Percentiles rank a stretch among this genome's conserved stretches.
Conservation (phyloP, 1,140 invertebrate species). For the Brachionus plicatilis region DNA sequence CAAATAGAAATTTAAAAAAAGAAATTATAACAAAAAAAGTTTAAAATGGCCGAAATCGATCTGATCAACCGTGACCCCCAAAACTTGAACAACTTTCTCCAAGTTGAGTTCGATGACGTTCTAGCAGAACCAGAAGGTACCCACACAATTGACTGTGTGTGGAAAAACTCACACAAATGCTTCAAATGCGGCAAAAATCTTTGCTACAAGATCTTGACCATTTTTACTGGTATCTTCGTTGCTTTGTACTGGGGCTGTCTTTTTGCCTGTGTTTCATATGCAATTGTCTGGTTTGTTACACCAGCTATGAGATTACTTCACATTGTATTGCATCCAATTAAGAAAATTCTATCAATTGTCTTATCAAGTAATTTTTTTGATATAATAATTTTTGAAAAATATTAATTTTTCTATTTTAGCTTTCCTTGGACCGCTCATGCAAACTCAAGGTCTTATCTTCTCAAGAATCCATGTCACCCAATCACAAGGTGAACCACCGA, state of each 20-base stretch:
- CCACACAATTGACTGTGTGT: slow-evolving; percentile 68
- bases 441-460: neutral
- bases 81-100: slow-evolving; percentile 50
- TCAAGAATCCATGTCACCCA: slow-evolving; percentile 12
- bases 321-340: slow-evolving; percentile 44
- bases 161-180: slow-evolving; percentile 66
- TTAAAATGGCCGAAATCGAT: slow-evolving; percentile 30
- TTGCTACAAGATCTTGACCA: slow-evolving; percentile 67
- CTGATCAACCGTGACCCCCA: slow-evolving; percentile 41
- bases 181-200: slow-evolving; percentile 65
- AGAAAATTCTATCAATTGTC: slow-evolving; percentile 44
- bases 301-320: slow-evolving; percentile 49
- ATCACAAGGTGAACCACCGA: slow-evolving; percentile 26
- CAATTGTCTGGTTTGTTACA: slow-evolving; percentile 54
- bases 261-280: slow-evolving; percentile 69
- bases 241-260: slow-evolving; percentile 66
- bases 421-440: neutral
- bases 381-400: neutral
- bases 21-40: neutral
- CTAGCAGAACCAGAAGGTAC: slow-evolving; percentile 71
- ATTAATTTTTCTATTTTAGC: neutral
- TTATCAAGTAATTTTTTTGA: slow-evolving; percentile 42
- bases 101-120: slow-evolving; percentile 65
- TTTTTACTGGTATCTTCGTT: slow-evolving; percentile 64
- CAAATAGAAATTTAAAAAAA: neutral